A percentile compares a stretch with the other conserved stretches of the same genome.
phyloP scores from a whole-genome alignment of 2,113 vertebrate species.

The Raja brachyura region DNA sequence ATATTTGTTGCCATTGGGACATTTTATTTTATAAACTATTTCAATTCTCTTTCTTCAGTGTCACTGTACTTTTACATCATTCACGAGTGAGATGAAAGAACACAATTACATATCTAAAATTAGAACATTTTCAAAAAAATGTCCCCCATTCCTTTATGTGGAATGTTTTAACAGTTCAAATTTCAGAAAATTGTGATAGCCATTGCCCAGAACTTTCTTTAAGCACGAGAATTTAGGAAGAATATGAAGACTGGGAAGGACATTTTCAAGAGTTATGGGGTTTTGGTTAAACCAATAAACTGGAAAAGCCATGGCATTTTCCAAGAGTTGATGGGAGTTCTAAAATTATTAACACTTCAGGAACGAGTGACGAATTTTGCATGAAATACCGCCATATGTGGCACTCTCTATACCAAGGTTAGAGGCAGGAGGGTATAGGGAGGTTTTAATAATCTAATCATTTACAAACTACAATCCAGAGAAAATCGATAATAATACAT shows the following conservation, averaged over 20 bases:
- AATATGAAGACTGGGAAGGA: too few species aligned
- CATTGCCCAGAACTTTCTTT: neutral
- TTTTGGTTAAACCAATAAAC: too few species aligned
- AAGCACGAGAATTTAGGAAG: too few species aligned
- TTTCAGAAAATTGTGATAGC: neutral
- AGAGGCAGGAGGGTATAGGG: neutral
- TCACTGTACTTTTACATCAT: neutral
- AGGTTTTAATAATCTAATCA: neutral
- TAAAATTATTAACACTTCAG: too few species aligned
- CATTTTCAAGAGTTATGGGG: too few species aligned
- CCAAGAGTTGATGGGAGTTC: too few species aligned
- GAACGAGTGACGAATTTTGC: neutral
- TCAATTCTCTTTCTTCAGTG: neutral
- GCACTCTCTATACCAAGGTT: neutral
- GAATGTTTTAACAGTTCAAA: neutral
- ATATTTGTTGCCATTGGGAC: neutral
- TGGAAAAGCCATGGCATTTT: too few species aligned
- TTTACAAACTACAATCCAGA: neutral
- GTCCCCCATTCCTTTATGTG: neutral
- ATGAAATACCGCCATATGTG: neutral
- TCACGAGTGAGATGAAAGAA: neutral
- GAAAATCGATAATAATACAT: neutral
- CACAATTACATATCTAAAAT: neutral
- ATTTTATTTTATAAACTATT: neutral
- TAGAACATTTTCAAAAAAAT: neutral